Evolutionary conservation across 2,113 vertebrate genomes (phyloP).

Genomic region (Ctenodactylus gundi): DNA sequence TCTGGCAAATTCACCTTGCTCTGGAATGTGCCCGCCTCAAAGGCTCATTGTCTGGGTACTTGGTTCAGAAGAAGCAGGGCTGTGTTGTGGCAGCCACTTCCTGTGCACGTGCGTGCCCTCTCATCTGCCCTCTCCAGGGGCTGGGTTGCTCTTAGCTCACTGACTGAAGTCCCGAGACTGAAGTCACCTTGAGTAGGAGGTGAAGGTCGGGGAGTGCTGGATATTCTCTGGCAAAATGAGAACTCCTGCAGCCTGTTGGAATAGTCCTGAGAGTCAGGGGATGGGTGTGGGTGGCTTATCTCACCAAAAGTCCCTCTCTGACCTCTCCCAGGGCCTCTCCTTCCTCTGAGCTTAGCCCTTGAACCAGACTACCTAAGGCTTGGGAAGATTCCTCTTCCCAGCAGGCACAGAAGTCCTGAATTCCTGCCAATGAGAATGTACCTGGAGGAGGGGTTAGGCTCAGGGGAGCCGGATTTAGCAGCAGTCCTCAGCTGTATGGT

Average conservation of each 20-base stretch:
- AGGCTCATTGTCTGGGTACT: slow-evolving; percentile 72
- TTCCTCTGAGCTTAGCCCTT: background rate
- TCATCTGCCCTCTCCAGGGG: background rate
- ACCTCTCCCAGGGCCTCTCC: background rate
- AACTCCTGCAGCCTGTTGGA: background rate
- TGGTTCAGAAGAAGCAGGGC: background rate
- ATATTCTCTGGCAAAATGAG: background rate
- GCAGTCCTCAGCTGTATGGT: background rate
- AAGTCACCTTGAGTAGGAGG: background rate
- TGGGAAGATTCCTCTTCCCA: background rate
- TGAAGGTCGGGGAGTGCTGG: background rate
- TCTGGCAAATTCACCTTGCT: slow-evolving; percentile 73
- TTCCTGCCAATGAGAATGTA: background rate
- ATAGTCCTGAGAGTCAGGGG: background rate
- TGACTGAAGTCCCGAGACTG: background rate
- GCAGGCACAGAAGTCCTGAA: background rate
- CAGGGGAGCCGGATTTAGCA: no score
- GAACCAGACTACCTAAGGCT: background rate
- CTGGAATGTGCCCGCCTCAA: slow-evolving; percentile 77
- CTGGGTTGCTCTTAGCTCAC: background rate
- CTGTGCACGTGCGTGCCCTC: background rate
- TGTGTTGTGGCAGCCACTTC: background rate
- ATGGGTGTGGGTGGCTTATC: background rate
- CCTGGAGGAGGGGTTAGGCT: background rate
- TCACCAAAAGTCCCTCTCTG: background rate